Percentiles rank a stretch among this genome's conserved stretches.
Conservation (phyloP, 2,888 invertebrate genomes). For the Sthenelais limicola region DNA sequence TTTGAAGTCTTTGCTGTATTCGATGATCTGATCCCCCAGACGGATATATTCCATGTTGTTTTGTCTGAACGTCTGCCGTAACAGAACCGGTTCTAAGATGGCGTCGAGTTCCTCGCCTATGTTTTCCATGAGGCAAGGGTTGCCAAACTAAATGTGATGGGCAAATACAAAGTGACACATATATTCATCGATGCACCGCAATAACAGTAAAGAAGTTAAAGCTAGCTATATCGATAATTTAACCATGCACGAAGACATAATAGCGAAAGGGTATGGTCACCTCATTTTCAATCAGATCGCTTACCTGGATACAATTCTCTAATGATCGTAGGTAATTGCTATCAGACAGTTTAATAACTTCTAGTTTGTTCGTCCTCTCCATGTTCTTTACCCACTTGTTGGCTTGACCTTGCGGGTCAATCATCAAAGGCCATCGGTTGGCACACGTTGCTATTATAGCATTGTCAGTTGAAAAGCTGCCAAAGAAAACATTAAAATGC, state of each 20-base stretch:
- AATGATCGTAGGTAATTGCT: slow-evolving; percentile 84
- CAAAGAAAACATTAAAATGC: too few relatives aligned
- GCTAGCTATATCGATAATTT: neutral
- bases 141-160: slow-evolving; percentile 66
- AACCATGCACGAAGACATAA: neutral
- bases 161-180: neutral
- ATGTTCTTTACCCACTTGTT: slow-evolving; percentile 96
- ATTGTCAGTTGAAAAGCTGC: slow-evolving; percentile 71
- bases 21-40: slow-evolving; percentile 87
- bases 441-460: slow-evolving; percentile 69
- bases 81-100: slow-evolving; percentile 82
- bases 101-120: slow-evolving; percentile 78
- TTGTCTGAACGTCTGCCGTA: slow-evolving; percentile 84
- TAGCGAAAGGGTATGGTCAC: neutral
- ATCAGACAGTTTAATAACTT: slow-evolving; percentile 88
- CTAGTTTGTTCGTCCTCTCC: slow-evolving; percentile 86
- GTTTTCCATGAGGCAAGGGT: slow-evolving; percentile 85
- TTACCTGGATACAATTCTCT: slow-evolving; percentile 83
- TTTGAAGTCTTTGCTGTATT: slow-evolving; percentile 87
- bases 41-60: slow-evolving; percentile 78
- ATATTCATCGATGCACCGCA: neutral
- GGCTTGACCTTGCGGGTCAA: slow-evolving; percentile 81
- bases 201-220: neutral
- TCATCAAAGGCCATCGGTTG: slow-evolving; percentile 72
- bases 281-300: neutral